Base-by-base conservation (phyloP, 2,113 vertebrate species). In the Nannospalax galili region DNA sequence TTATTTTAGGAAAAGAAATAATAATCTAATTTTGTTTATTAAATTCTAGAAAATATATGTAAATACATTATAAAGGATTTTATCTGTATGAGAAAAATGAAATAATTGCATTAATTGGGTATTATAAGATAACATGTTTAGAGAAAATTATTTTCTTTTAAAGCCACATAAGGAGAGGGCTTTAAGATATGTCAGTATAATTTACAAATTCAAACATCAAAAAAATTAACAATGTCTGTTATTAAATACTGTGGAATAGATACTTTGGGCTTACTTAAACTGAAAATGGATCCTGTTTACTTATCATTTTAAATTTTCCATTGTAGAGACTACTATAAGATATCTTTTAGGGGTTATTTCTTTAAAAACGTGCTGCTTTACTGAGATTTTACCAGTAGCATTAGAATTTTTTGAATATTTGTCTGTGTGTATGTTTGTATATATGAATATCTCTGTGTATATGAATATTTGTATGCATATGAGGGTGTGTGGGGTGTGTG, bases 151-250 rank as follows among this genome's bases (percentile, higher is more conserved):
- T 84, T 95, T 82, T 24, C 15, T 77, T 93, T 28, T 58, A 84
- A 80, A 58, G 28, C 75, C 79, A 65, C 26, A 64, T 45, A 85
- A 60, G 65, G 17, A 81, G 7, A 3, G 19, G 4, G 1, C 20
- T 90, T 80, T 56, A 92, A 84, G 74, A 64, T 62, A 60, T 88
- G 58, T 14, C 75, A 84, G 1, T 40, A 42, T 52, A n/a, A 89
- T 58, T 95, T 7, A 92, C 8, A 90, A 92, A 84, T n/a, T n/a
- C n/a, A n/a, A n/a, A n/a, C n/a, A n/a, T 90, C 20, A 88, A 35
- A 90, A 74, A 78, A 65, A 64, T 67, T 79, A 73, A n/a, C 84
- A 52, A 9, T 79, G 12, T 45, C 14, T 88, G 40, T 91, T 85
- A 58, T 67, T 93, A 1, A 65, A 8, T 78, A 74, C 1, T 73